These are phyloP conservation scores for Leptatherina wallacei DNA, from an alignment of 2,797 vertebrate genomes.

Conservation along the genomic window DNA sequence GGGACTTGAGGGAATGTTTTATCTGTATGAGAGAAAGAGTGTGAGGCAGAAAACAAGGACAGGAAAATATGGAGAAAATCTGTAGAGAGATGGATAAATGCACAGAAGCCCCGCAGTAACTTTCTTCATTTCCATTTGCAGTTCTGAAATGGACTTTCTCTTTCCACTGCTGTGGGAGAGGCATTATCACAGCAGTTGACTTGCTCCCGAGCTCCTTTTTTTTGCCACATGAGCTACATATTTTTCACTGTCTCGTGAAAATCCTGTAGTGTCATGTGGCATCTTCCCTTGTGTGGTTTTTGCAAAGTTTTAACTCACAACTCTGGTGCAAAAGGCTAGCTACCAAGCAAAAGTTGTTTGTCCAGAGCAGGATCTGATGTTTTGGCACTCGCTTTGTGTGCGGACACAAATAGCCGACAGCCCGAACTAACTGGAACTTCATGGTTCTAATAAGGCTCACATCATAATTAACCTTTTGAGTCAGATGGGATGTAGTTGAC, in stretches of 20 bases:
- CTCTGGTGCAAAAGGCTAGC: constrained; percentile 12
- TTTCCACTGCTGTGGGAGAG: constrained; percentile 44
- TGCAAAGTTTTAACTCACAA: constrained; percentile 42
- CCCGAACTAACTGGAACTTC: constrained; percentile 36
- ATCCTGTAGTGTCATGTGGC: constrained; percentile 32
- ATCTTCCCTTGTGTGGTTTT: constrained; percentile 24
- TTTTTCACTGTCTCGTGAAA: constrained; percentile 57
- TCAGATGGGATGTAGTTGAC: constrained; percentile 38
- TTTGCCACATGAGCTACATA: constrained; percentile 59
- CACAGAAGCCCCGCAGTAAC: constrained; percentile 45
- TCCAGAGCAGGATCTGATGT: constrained; percentile 14
- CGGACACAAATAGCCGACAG: constrained; percentile 38
- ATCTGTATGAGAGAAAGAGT: constrained; percentile 54
- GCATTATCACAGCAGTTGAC: constrained; percentile 57
- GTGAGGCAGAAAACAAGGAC: constrained; percentile 27
- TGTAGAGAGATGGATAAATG: constrained; percentile 37
- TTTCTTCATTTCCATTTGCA: constrained; percentile 51
- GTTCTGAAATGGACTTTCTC: constrained; percentile 65
- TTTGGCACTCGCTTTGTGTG: constrained; percentile 2
- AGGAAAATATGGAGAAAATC: constrained; percentile 24
- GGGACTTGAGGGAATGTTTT: constrained; percentile 66
- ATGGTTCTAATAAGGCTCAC: constrained; percentile 44
- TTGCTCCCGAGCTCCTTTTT: constrained; percentile 37
- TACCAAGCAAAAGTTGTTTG: constrained; percentile 30
- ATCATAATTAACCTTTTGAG: constrained; percentile 59